phyloP scores from a whole-genome alignment of 2,797 vertebrate genomes.

The Hafferia zeledoni region DNA sequence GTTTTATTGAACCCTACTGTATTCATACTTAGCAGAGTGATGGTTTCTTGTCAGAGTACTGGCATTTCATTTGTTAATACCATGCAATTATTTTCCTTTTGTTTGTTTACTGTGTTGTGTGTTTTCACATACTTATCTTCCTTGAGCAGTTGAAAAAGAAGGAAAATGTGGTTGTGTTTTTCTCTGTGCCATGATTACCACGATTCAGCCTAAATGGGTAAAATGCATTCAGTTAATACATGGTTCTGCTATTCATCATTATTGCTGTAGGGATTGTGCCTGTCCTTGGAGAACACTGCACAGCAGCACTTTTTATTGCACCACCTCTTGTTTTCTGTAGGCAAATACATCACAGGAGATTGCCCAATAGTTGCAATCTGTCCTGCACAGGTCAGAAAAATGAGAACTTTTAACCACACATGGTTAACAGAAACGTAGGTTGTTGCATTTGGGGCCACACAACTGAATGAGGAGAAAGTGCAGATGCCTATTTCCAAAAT shows the following conservation, averaged over 20 bases:
- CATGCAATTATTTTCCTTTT: not conserved
- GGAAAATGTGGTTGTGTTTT: not conserved
- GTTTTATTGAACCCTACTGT: not conserved
- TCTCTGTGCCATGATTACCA: not conserved
- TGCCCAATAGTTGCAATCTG: not conserved
- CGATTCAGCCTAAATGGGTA: not conserved
- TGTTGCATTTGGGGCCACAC: not conserved
- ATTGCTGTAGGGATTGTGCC: not conserved
- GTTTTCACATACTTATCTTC: not conserved
- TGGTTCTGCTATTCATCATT: not conserved
- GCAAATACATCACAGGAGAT: not conserved
- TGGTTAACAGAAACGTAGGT: not conserved
- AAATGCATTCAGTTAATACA: not conserved
- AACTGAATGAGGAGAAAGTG: not conserved
- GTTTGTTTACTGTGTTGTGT: not conserved
- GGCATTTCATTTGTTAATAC: not conserved
- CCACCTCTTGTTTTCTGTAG: not conserved
- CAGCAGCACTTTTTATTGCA: not conserved
- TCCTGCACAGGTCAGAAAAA: not conserved
- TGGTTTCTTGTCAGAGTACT: not conserved
- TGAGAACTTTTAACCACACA: not conserved
- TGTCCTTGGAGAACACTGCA: not conserved
- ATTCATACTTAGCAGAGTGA: not conserved
- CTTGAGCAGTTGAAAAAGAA: not conserved
- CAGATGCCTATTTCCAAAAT: not conserved